Conservation (phyloP, 92 coral and sea anemone species). For the Chrysogorgia sp. region DNA sequence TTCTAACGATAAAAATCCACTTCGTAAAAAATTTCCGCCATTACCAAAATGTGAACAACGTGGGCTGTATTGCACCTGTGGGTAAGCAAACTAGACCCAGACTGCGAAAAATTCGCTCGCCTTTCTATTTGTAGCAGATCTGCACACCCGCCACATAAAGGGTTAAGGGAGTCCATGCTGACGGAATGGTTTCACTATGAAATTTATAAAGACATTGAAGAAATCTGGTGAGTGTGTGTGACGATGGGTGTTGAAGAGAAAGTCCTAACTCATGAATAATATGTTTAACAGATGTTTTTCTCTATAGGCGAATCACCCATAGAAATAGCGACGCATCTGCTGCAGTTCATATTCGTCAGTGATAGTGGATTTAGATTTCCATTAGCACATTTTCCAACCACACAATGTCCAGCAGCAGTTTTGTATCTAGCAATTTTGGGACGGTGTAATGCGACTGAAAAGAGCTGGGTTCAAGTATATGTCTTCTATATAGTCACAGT, state of each 20-base stretch:
- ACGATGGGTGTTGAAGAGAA: background rate
- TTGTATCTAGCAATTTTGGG: conserved; percentile 2
- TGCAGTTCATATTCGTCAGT: conserved; percentile 7
- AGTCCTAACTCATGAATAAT: background rate
- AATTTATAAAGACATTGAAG: background rate
- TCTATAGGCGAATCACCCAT: too few relatives aligned
- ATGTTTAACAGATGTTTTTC: background rate
- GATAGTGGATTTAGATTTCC: conserved; percentile 2
- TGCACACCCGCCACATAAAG: background rate
- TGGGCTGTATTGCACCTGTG: background rate
- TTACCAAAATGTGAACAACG: conserved; percentile 3
- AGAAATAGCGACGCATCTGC: background rate
- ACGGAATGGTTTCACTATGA: conserved; percentile 14
- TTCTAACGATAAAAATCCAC: conserved; percentile 10
- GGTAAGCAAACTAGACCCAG: background rate
- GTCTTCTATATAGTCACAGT: too few relatives aligned
- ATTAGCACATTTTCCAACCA: background rate
- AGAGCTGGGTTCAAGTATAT: background rate
- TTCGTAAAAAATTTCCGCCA: conserved; percentile 9
- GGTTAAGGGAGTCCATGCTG: conserved; percentile 3
- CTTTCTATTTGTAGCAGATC: conserved; percentile 30
- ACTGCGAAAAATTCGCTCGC: background rate
- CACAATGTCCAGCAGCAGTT: background rate
- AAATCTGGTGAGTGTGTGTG: background rate
- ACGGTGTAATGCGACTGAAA: background rate